These are phyloP conservation scores for Apotomis betuletana DNA, from an alignment of 2,888 invertebrate species.

Conservation along the genomic window DNA sequence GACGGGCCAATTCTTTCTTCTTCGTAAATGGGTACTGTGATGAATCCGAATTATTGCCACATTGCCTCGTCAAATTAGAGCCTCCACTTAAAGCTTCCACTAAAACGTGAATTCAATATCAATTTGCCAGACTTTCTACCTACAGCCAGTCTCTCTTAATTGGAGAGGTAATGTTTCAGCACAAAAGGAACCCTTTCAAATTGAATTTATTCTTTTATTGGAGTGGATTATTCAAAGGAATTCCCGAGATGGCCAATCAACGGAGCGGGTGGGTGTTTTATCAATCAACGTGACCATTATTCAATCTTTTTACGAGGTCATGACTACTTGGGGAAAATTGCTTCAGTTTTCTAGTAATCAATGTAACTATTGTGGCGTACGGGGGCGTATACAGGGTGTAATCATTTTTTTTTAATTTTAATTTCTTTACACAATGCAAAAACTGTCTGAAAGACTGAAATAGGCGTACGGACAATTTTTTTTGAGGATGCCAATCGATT, in stretches of 20 bases:
- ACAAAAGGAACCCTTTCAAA: constrained; percentile 26
- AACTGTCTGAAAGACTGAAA: too few relatives aligned
- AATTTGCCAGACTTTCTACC: neutral
- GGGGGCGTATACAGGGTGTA: too few relatives aligned
- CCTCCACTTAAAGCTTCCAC: too few relatives aligned
- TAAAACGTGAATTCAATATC: neutral
- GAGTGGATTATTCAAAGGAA: constrained; percentile 26
- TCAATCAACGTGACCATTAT: constrained; percentile 20
- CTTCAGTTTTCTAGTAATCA: neutral
- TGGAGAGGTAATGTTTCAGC: constrained; percentile 9
- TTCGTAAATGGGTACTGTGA: too few relatives aligned
- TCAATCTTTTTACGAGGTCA: constrained; percentile 15
- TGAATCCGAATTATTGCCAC: too few relatives aligned
- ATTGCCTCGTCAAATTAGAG: too few relatives aligned
- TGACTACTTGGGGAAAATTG: neutral
- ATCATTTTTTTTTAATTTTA: too few relatives aligned
- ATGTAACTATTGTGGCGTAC: neutral
- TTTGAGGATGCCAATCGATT: too few relatives aligned
- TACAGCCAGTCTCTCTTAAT: neutral
- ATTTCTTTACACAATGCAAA: too few relatives aligned
- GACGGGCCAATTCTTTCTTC: too few relatives aligned
- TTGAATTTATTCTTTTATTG: constrained; percentile 19
- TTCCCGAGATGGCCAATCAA: constrained; percentile 6
- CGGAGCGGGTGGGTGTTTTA: neutral
- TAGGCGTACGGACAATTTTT: too few relatives aligned